phyloP scores from a whole-genome alignment of 2,797 vertebrate species.

The Rhinella marina region DNA sequence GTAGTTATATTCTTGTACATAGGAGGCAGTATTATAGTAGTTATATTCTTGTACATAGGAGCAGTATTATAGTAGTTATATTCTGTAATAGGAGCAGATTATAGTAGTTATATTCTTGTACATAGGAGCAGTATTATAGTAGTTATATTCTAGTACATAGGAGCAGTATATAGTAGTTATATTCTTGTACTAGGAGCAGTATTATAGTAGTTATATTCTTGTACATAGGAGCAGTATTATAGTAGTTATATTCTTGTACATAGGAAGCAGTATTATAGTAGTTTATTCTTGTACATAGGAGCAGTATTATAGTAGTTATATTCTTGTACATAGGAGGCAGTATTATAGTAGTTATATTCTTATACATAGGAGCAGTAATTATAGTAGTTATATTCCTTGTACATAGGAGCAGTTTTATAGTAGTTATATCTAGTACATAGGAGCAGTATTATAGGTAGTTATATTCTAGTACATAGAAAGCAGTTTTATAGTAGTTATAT shows the following conservation, averaged over 20 bases:
- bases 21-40: not conserved
- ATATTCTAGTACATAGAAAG: not conserved
- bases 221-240: not conserved
- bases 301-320: too few relatives aligned
- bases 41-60: not conserved
- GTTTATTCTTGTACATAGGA: not conserved
- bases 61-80: not conserved
- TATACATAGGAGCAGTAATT: not conserved
- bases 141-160: too few relatives aligned
- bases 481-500: not conserved
- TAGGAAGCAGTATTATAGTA: not conserved
- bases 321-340: not conserved
- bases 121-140: not conserved
- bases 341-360: too few relatives aligned
- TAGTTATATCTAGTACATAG: not conserved
- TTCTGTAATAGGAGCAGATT: not conserved
- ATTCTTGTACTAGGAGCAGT: not conserved
- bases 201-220: not conserved
- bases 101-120: not conserved
- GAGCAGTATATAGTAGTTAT: too few relatives aligned
- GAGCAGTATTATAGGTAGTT: not conserved
- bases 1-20: not conserved
- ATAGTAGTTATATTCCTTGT: slow-evolving; percentile 14
- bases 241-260: not conserved
- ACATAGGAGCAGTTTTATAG: not conserved